Conservation (phyloP, 2,113 vertebrate species). For the Sander lucioperca region DNA sequence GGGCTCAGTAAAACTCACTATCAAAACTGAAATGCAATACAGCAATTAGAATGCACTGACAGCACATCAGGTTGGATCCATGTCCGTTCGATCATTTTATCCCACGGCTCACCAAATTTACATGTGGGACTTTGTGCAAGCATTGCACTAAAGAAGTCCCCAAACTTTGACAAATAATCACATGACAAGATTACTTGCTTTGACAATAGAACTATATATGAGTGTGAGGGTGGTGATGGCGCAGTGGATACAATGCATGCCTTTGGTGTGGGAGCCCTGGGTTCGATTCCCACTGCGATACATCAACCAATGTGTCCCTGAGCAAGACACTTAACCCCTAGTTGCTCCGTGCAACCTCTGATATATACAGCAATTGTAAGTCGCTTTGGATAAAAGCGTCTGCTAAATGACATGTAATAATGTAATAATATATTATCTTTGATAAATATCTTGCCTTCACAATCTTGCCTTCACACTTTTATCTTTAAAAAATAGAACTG, state of each 20-base stretch:
- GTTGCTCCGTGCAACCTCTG: too few species aligned
- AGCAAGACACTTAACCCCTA: too few species aligned
- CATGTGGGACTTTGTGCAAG: slow-evolving; percentile 63
- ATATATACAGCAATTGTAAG: too few species aligned
- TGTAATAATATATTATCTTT: slow-evolving; percentile 10
- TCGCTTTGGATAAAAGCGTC: too few species aligned
- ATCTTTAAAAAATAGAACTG: slow-evolving; percentile 20
- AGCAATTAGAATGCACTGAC: slow-evolving; percentile 48
- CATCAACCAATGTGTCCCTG: too few species aligned
- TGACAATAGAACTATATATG: slow-evolving; percentile 33
- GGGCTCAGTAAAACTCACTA: slow-evolving; percentile 67
- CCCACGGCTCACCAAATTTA: slow-evolving; percentile 40
- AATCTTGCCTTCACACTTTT: slow-evolving; percentile 20
- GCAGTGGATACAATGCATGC: too few species aligned
- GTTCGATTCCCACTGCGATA: too few species aligned
- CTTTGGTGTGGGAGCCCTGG: too few species aligned
- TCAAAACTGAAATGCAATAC: slow-evolving; percentile 56
- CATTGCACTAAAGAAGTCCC: slow-evolving; percentile 64
- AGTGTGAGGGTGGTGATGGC: too few species aligned
- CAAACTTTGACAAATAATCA: slow-evolving; percentile 39
- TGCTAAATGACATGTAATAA: too few species aligned
- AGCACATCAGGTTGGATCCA: slow-evolving; percentile 29
- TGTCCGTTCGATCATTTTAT: slow-evolving; percentile 38
- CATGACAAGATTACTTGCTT: slow-evolving; percentile 33
- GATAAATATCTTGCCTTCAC: slow-evolving; percentile 40